A percentile compares a stretch with the other conserved stretches of the same genome.
Conservation (phyloP, 1,140 invertebrate species). For the Homalodisca vitripennis region DNA sequence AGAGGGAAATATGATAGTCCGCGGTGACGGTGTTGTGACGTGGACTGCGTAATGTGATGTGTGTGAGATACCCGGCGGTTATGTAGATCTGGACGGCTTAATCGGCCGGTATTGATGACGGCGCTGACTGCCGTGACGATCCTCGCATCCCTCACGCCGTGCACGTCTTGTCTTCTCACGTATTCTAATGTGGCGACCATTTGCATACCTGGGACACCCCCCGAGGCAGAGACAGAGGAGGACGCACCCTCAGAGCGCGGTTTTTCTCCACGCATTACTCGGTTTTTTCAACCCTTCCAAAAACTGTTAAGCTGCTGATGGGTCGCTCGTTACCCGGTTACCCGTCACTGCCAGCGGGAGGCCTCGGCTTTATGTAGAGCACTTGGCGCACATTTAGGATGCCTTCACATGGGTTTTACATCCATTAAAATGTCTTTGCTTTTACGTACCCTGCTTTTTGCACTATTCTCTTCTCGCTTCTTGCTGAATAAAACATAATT, state of each 20-base stretch:
- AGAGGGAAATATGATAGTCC: background rate
- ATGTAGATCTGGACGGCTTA: slow-evolving; percentile 18
- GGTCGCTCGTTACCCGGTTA: background rate
- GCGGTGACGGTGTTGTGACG: too few species aligned
- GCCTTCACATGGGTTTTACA: slow-evolving; percentile 9
- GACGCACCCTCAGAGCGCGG: background rate
- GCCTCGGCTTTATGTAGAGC: too few species aligned
- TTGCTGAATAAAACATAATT: too few species aligned
- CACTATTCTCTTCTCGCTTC: too few species aligned
- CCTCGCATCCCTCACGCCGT: slow-evolving; percentile 17
- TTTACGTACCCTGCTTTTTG: too few species aligned
- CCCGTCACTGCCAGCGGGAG: background rate
- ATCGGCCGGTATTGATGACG: slow-evolving; percentile 12
- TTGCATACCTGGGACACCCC: slow-evolving; percentile 14
- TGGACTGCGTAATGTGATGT: too few species aligned
- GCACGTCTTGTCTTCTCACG: slow-evolving; percentile 10
- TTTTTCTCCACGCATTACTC: background rate
- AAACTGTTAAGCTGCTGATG: slow-evolving; percentile 29
- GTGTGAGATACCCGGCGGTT: too few species aligned
- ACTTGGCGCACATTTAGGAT: background rate
- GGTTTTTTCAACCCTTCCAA: slow-evolving; percentile 28
- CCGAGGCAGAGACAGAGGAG: background rate
- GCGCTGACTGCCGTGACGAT: slow-evolving; percentile 5
- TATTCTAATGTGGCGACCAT: background rate
- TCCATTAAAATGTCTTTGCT: slow-evolving; percentile 5